Conservation (phyloP, 1,140 invertebrate genomes). For the Rhynchophorus ferrugineus region DNA sequence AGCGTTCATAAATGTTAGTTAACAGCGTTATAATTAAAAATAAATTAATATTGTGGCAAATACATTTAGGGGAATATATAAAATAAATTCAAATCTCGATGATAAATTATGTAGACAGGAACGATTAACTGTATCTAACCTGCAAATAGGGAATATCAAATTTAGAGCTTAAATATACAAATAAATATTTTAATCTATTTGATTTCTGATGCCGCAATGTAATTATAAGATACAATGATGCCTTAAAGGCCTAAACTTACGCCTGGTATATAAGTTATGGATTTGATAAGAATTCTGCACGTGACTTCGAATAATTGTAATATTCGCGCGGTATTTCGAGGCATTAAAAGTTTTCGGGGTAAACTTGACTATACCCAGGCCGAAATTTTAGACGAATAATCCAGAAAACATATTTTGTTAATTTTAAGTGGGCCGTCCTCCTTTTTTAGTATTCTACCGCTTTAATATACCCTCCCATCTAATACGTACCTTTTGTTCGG, state of each 20-base stretch:
- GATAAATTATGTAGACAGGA: too few relatives aligned
- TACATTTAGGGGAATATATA: too few relatives aligned
- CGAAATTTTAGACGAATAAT: constrained; percentile 12
- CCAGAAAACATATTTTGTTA: constrained; percentile 3
- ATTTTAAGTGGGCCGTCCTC: background rate
- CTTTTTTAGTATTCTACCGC: background rate
- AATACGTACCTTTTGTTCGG: background rate
- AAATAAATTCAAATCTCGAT: too few relatives aligned
- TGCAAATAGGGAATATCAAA: too few relatives aligned
- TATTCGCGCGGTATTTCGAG: constrained; percentile 19
- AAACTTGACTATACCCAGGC: constrained; percentile 17
- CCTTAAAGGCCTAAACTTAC: constrained; percentile 17
- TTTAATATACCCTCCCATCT: background rate
- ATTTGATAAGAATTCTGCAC: constrained; percentile 25
- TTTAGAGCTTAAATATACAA: constrained; percentile 16
- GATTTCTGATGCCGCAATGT: constrained; percentile 23
- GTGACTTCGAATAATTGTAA: constrained; percentile 26
- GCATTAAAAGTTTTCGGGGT: constrained; percentile 21
- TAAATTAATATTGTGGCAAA: too few relatives aligned
- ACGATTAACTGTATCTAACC: too few relatives aligned
- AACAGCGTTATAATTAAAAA: too few relatives aligned
- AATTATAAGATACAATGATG: constrained; percentile 25
- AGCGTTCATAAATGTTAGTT: too few relatives aligned
- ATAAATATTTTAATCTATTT: constrained; percentile 20
- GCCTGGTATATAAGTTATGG: constrained; percentile 25